Evolutionary conservation across 2,888 invertebrate genomes (phyloP).

Genomic region (Halocaridina rubra): DNA sequence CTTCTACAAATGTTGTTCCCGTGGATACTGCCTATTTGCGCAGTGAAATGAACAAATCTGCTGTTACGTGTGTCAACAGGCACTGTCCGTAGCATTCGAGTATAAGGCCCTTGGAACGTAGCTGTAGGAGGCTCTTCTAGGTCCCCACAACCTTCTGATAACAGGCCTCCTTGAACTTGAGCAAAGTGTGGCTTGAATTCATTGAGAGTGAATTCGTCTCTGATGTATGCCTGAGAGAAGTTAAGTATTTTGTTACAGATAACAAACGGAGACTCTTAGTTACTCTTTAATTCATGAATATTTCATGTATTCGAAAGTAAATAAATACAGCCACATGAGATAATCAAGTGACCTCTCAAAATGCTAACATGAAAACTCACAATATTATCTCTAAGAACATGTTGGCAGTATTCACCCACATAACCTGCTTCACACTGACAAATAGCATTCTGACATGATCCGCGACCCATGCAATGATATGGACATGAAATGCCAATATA

Average conservation of each 20-base stretch:
- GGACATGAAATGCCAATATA: constrained; percentile 53
- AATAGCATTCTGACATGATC: constrained; percentile 39
- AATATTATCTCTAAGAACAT: constrained; percentile 46
- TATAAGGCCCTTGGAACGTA: constrained; percentile 56
- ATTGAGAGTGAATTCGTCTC: constrained; percentile 45
- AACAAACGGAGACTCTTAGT: too few species aligned
- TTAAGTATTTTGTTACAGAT: not conserved
- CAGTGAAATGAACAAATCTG: constrained; percentile 57
- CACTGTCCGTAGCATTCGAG: constrained; percentile 43
- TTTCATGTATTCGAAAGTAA: too few species aligned
- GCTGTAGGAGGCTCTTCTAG: constrained; percentile 61
- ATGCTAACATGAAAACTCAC: too few species aligned
- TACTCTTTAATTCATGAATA: too few species aligned
- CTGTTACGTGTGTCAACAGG: constrained; percentile 62
- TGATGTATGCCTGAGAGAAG: constrained; percentile 51
- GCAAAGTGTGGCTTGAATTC: constrained; percentile 43
- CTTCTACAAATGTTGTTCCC: constrained; percentile 21
- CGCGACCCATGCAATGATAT: constrained; percentile 57
- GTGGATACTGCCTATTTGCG: constrained; percentile 40
- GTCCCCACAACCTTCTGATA: constrained; percentile 51
- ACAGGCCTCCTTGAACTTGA: constrained; percentile 54
- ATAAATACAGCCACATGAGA: too few species aligned
- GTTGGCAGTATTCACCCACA: constrained; percentile 47
- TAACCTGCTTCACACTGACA: constrained; percentile 54
- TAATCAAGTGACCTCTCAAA: too few species aligned